Base-by-base conservation (phyloP, 2,113 vertebrate species). In the Pavo muticus region DNA sequence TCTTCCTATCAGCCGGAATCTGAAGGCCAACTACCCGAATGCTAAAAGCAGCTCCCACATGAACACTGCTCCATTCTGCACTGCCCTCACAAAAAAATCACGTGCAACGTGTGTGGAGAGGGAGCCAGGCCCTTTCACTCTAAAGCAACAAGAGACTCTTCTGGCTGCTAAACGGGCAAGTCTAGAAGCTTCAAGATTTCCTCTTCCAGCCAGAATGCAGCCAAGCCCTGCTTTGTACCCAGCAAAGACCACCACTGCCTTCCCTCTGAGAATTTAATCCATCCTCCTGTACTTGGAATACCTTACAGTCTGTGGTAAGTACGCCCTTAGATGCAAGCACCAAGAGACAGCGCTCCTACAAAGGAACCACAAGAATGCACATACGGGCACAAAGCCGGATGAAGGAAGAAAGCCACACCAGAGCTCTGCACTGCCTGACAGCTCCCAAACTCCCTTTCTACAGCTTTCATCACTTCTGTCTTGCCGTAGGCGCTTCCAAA, bases 41-140 rank as follows among this genome's bases (percentile, higher is more conserved):
- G 88, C 64, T 84, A 88, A 77, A 91, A 93, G 76, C 65, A 94
- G 60, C 83, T 93, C 93, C 79, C 79, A 88, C 72, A 80, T 40
- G 88, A 90, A 74, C 69, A 77, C 73, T 59, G 44, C 18, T 88
- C 69, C 52, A 57, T 74, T 85, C 75, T 87, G 68, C 48, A 86
- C 2, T 1, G 1, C 42, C 64, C 79, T 94, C 69, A 70, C 20
- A 48, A 21, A 29, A 27, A 52, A 88, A 90, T 67, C 50, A 84
- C 75, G 69, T 84, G 75, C 0, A 2, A 73, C 25, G 40, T 32
- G 37, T 63, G 64, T 3, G 69, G 35, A 80, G n/a, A 94, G 20
- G 48, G 24, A 96, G 45, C 63, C 44, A 64, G 69, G 91, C 56
- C 40, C 60, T 88, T 88, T 80, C 90, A 80, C 85, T 72, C 83